A percentile compares a stretch with the other conserved stretches of the same genome.
phyloP scores from a whole-genome alignment of 2,113 vertebrate genomes.

The Microcebus griseorufus region DNA sequence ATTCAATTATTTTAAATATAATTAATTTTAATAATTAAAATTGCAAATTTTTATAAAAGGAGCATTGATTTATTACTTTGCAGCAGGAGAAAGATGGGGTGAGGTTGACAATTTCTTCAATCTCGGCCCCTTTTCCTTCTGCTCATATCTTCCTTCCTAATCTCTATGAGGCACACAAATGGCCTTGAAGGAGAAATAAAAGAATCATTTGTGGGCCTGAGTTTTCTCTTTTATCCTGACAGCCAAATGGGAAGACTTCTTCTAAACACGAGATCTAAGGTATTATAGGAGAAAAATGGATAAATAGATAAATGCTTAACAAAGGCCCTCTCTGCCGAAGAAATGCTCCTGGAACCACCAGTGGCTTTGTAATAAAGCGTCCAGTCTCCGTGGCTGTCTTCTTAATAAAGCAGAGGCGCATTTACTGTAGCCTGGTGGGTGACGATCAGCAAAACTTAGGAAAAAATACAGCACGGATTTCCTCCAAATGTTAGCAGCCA shows the following conservation, averaged over 20 bases:
- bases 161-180: background rate
- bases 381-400: slow-evolving; percentile 63
- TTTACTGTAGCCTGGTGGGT: slow-evolving; percentile 74
- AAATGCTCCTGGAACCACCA: slow-evolving; percentile 62
- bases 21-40: background rate
- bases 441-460: slow-evolving; percentile 76
- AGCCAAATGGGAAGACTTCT: slow-evolving; percentile 23
- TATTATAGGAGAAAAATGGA: slow-evolving; percentile 56
- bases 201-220: background rate
- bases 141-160: background rate
- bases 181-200: slow-evolving; percentile 17
- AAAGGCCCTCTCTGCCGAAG: slow-evolving; percentile 67
- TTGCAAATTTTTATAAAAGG: background rate
- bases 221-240: slow-evolving; percentile 55
- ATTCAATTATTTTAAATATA: slow-evolving; percentile 14
- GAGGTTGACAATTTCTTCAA: slow-evolving; percentile 9
- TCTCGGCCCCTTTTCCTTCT: background rate
- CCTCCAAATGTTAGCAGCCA: slow-evolving; percentile 78
- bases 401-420: slow-evolving; percentile 78
- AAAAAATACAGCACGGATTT: slow-evolving; percentile 79
- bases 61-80: background rate
- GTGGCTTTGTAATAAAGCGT: slow-evolving; percentile 67
- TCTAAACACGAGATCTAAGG: slow-evolving; percentile 64
- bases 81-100: background rate
- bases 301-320: slow-evolving; percentile 63